Base-by-base conservation (phyloP, 2,113 vertebrate genomes). In the Apteryx mantelli region DNA sequence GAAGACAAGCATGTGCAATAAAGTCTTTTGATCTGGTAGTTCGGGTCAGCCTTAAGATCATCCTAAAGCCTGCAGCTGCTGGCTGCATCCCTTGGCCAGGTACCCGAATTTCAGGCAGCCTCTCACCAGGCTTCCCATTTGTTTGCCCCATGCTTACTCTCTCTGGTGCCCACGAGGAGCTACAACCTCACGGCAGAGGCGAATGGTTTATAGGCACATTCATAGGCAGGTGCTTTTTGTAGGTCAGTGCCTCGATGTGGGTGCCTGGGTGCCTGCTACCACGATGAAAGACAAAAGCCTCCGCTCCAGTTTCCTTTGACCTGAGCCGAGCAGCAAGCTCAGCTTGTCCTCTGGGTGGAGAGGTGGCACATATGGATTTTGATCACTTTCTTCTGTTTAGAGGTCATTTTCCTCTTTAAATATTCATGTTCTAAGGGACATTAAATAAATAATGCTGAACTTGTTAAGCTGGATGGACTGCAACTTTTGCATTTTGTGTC, bases 381-480 rank as follows among this genome's bases (percentile, higher is more conserved):
- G 91, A 58, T 89, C 93, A 95, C 81, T 91, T 93, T 70, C 63
- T 80, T 68, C 91, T 89, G 93, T 80, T 94, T 66, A 66, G 84
- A 89, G 96, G 95, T 97, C 91, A 83, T 6, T 91, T 77, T 50
- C 68, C 71, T 30, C 71, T 85, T 95, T 88, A 95, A 95, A 95
- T 97, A 97, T 95, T 97, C 91, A 96, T 93, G 75, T 82, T 96
- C 78, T 83, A 26, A 85, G 77, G 74, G 82, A 76, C 86, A 88
- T 91, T 58, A 91, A 91, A 96, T 94, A 97, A 97, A 94, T 92
- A 95, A 93, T 91, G 89, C 78, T 74, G 82, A 89, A 89, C 46
- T 80, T 78, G 82, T 83, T 92, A 46, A 70, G 70, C 91, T 60
- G 89, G 88, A 42, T 0, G 34, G 19, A 56, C 92, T 86, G 89